Percentiles rank a stretch among this genome's conserved stretches.
phyloP scores from a whole-genome alignment of 2,797 vertebrate genomes.

The Apodemus agrarius region DNA sequence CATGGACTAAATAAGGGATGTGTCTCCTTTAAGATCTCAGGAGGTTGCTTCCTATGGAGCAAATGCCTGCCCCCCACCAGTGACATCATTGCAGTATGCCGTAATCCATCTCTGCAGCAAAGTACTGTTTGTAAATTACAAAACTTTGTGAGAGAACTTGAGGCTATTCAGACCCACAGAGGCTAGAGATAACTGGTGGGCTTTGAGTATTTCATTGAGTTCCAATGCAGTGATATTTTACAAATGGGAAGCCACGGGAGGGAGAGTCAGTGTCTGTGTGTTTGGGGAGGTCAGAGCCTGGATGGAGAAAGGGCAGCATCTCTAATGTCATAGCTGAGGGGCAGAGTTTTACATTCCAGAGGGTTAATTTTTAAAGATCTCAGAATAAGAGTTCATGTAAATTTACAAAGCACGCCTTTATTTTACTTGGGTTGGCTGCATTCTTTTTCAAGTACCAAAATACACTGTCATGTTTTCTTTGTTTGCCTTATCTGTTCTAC shows the following conservation, averaged over 20 bases:
- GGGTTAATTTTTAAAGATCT: constrained; percentile 15
- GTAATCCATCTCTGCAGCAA: not conserved
- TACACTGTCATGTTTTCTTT: not conserved
- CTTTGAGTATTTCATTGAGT: constrained; percentile 4
- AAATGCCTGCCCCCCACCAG: not conserved
- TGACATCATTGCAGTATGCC: not conserved
- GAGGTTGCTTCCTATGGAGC: not conserved
- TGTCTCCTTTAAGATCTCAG: constrained; percentile 2
- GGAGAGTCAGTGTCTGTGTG: not conserved
- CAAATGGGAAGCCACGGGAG: not conserved
- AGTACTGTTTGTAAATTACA: not conserved
- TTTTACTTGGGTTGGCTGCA: not conserved
- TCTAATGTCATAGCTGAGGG: constrained; percentile 23
- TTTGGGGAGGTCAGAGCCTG: constrained; percentile 16
- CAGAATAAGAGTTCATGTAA: not conserved
- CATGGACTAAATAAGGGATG: not conserved
- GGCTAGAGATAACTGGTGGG: not conserved
- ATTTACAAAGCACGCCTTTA: not conserved
- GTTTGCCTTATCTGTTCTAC: not conserved
- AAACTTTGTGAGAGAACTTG: not conserved
- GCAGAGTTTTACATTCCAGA: not conserved
- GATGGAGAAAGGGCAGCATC: not conserved
- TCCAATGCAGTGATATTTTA: not conserved
- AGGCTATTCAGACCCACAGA: not conserved
- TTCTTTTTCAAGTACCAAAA: constrained; percentile 33